Base-by-base conservation (phyloP, 1,140 invertebrate genomes). In the Musca domestica region DNA sequence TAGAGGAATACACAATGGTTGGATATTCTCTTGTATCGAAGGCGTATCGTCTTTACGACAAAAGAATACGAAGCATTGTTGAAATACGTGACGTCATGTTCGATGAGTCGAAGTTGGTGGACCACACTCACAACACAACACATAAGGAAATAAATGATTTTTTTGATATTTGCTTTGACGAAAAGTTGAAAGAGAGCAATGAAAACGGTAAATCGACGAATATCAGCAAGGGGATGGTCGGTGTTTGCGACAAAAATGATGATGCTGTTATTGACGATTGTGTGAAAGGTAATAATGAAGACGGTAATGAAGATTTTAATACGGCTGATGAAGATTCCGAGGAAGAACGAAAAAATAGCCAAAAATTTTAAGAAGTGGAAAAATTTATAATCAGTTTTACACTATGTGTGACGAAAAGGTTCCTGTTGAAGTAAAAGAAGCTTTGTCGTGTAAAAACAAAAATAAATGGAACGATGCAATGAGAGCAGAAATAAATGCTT, bases 11-110 rank as follows among this genome's bases (percentile, higher is more conserved):
- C 17, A 72, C 81, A 6, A 81, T 86, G 70, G 78, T 85, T 46
- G 83, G 83, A 4, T 86, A 84, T 64, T 76, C 78, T 66, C 72
- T 69, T 19, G 69, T 74, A 12, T 72, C 72, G 12, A 83, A 82
- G 67, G 81, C 79, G 4, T 84, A 83, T 73, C 71, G 80, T 63
- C 64, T 85, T 63, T 69, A 58, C 22, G 66, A 78, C 61, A 70
- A 63, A n/a, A 65, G 69, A 48, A 74, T 66, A 34, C 70, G 67
- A 23, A 74, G 71, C 66, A 68, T 83, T 7, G 69, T 69, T 56
- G 73, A 71, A 6, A 69, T 67, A 17, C 72, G 77, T 19, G 68
- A 71, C 49, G 70, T 71, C 14, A 41, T 67, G 5, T 71, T 69
- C n/a, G 30, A 30, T n/a, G 61, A 66, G 65, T 30, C 65, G 10